Percentiles rank a stretch among this genome's conserved stretches.
phyloP scores from a whole-genome alignment of 2,113 vertebrate species.

The Ochotona curzoniae region DNA sequence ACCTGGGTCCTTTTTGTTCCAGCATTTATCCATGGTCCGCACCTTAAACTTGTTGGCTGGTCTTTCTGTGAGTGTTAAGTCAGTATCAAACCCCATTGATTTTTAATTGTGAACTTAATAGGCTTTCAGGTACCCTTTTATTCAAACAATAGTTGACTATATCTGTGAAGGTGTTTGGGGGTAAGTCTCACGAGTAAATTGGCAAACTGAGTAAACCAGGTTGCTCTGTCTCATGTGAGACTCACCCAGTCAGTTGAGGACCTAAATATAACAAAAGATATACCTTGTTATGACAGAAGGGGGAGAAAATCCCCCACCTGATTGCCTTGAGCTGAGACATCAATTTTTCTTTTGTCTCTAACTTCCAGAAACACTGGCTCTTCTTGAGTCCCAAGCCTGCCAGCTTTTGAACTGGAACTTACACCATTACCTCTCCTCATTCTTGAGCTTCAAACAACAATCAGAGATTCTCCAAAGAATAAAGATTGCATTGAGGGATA shows the following conservation, averaged over 20 bases:
- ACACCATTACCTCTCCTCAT: background rate
- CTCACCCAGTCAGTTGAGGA: too few relatives aligned
- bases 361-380: background rate
- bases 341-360: background rate
- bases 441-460: background rate
- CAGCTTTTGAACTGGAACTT: background rate
- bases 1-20: background rate
- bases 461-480: too few relatives aligned
- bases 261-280: background rate
- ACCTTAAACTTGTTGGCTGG: too few relatives aligned
- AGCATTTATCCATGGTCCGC: too few relatives aligned
- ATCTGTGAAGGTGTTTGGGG: too few relatives aligned
- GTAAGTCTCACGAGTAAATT: too few relatives aligned
- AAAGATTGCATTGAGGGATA: too few relatives aligned
- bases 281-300: background rate
- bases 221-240: too few relatives aligned
- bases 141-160: background rate
- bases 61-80: slow-evolving; percentile 17
- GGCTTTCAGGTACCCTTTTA: background rate
- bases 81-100: background rate
- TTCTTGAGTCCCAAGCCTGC: background rate
- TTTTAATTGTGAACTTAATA: background rate
- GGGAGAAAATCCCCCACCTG: background rate
- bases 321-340: background rate
- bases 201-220: too few relatives aligned